Conservation (phyloP, 2,797 vertebrate genomes). For the Liasis olivaceus region DNA sequence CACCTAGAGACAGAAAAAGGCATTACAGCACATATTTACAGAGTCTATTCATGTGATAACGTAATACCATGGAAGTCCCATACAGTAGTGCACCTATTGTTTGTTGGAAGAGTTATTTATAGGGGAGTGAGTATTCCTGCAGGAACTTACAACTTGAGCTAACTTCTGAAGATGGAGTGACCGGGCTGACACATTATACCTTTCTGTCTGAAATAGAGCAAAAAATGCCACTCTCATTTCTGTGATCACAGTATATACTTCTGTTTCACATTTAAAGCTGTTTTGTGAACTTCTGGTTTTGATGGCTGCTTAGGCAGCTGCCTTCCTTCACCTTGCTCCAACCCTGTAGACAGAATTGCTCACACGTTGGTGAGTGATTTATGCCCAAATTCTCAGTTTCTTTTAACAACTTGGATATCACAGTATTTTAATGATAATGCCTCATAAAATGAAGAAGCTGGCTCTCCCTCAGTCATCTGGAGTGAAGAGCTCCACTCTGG, state of each 20-base stretch:
- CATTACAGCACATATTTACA: not conserved
- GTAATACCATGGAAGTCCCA: not conserved
- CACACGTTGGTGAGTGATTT: not conserved
- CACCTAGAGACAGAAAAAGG: not conserved
- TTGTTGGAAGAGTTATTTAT: not conserved
- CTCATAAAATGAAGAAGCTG: not conserved
- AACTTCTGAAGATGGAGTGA: constrained; percentile 28
- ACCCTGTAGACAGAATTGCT: not conserved
- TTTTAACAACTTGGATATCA: not conserved
- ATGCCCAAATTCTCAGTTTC: not conserved
- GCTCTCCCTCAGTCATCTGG: not conserved
- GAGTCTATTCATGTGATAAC: not conserved
- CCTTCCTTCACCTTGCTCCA: not conserved
- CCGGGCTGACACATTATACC: not conserved
- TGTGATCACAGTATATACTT: not conserved
- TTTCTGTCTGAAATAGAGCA: not conserved
- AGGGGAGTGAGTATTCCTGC: not conserved
- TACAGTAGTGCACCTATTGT: not conserved
- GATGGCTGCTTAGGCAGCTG: not conserved
- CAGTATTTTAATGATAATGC: not conserved
- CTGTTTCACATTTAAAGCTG: not conserved
- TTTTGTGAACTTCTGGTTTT: not conserved
- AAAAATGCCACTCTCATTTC: not conserved
- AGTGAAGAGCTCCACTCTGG: not conserved
- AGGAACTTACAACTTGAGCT: constrained; percentile 8